phyloP scores from a whole-genome alignment of 2,888 invertebrate genomes.

The Drosophila buzzatii region DNA sequence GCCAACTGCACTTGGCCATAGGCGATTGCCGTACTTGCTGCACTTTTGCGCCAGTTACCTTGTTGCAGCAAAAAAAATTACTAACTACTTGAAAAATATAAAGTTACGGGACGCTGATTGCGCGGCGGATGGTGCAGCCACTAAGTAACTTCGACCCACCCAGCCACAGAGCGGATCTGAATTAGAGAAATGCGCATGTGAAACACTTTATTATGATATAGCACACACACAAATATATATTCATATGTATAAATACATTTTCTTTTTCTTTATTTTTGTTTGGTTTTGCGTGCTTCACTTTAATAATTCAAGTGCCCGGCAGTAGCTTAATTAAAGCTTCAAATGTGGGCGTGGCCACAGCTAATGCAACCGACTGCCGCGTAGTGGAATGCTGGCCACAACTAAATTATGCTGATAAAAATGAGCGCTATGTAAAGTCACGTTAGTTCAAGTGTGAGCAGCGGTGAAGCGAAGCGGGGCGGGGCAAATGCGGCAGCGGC shows the following conservation, averaged over 20 bases:
- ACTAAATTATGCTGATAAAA: slow-evolving; percentile 79
- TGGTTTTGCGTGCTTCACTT: slow-evolving; percentile 59
- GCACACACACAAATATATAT: neutral
- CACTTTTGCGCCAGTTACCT: slow-evolving; percentile 18
- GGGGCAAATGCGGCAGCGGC: neutral
- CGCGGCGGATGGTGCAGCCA: slow-evolving; percentile 13
- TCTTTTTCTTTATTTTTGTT: slow-evolving; percentile 20
- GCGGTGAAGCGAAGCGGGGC: neutral
- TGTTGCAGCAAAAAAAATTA: slow-evolving; percentile 36
- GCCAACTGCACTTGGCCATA: slow-evolving; percentile 45
- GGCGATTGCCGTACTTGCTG: slow-evolving; percentile 39
- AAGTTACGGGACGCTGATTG: slow-evolving; percentile 62
- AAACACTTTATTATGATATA: slow-evolving; percentile 57
- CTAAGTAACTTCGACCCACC: neutral
- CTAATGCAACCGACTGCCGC: slow-evolving; percentile 63
- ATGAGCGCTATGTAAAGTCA: slow-evolving; percentile 67
- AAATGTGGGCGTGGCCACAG: slow-evolving; percentile 31
- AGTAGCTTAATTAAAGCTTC: slow-evolving; percentile 69
- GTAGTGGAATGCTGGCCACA: slow-evolving; percentile 41
- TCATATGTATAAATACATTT: neutral
- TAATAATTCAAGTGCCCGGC: slow-evolving; percentile 64
- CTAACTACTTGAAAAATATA: slow-evolving; percentile 67
- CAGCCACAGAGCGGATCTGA: slow-evolving; percentile 33
- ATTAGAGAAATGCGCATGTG: slow-evolving; percentile 54
- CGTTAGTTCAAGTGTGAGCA: slow-evolving; percentile 46